These are phyloP conservation scores for Coregonus clupeaformis DNA, from an alignment of 2,113 vertebrate species.

Conservation along the genomic window DNA sequence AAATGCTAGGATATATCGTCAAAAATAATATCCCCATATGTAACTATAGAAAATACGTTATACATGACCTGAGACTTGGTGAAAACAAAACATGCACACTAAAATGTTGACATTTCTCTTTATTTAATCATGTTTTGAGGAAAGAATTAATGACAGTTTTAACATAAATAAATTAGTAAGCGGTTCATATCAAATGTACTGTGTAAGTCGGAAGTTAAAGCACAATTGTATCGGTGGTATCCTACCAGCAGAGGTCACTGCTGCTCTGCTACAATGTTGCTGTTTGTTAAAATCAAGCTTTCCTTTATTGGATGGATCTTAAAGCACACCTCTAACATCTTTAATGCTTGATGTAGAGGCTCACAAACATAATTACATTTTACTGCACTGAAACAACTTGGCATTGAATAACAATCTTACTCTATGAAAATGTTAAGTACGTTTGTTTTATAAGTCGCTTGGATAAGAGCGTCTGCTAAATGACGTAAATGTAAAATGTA, in stretches of 20 bases:
- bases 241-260: constrained; percentile 56
- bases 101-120: constrained; percentile 32
- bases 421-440: constrained; percentile 22
- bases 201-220: not conserved
- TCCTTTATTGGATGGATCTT: not conserved
- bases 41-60: not conserved
- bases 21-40: no score
- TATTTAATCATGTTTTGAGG: constrained; percentile 54
- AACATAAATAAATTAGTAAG: constrained; percentile 59
- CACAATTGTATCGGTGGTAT: not conserved
- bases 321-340: not conserved
- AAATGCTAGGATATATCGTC: no score
- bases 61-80: not conserved
- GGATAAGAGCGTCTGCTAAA: no score
- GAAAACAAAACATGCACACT: constrained; percentile 13
- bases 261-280: constrained; percentile 28
- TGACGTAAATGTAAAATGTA: no score
- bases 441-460: not conserved
- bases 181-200: constrained; percentile 22
- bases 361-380: constrained; percentile 5
- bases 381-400: constrained; percentile 17
- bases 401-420: constrained; percentile 17
- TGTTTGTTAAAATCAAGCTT: constrained; percentile 9
- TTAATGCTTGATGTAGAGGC: not conserved
- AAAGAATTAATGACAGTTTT: constrained; percentile 22